Percentiles rank a stretch among this genome's conserved stretches.
Evolutionary conservation across 2,113 vertebrate species (phyloP).

Genomic region (Todiramphus chloris): DNA sequence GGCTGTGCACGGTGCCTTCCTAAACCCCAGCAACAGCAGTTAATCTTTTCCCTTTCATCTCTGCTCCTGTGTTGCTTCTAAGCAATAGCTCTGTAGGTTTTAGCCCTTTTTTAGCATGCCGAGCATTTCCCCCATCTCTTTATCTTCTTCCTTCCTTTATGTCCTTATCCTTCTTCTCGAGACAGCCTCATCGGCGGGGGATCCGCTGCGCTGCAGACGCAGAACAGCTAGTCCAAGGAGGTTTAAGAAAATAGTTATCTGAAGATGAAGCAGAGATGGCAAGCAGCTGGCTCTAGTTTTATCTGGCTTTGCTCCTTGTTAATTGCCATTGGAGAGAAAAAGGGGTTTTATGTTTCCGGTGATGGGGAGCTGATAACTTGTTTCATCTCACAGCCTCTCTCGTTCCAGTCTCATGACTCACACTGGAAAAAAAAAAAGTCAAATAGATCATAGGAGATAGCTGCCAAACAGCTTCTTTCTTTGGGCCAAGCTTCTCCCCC

Average conservation of each 20-base stretch:
- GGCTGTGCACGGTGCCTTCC: neutral
- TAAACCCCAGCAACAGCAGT: neutral
- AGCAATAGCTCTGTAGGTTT: neutral
- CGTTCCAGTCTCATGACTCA: neutral
- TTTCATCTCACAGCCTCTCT: neutral
- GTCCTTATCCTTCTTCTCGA: conserved; percentile 17
- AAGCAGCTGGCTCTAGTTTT: neutral
- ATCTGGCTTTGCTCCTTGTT: conserved; percentile 19
- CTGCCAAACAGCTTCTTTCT: neutral
- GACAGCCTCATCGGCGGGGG: neutral
- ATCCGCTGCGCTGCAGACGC: neutral
- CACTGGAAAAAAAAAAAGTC: neutral
- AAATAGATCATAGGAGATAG: neutral
- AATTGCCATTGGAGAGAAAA: conserved; percentile 15
- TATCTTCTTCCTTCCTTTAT: conserved; percentile 10
- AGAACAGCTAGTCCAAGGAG: neutral
- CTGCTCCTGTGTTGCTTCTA: neutral
- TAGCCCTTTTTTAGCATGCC: neutral
- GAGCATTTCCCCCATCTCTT: neutral
- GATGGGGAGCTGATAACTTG: conserved; percentile 7
- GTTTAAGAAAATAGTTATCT: neutral
- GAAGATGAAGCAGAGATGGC: conserved; percentile 1
- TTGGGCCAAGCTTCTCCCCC: neutral
- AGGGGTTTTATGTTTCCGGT: neutral
- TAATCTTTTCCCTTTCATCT: conserved; percentile 28